A percentile compares a stretch with the other conserved stretches of the same genome.
phyloP scores from a whole-genome alignment of 2,113 vertebrate genomes.

The Crotalus tigris region DNA sequence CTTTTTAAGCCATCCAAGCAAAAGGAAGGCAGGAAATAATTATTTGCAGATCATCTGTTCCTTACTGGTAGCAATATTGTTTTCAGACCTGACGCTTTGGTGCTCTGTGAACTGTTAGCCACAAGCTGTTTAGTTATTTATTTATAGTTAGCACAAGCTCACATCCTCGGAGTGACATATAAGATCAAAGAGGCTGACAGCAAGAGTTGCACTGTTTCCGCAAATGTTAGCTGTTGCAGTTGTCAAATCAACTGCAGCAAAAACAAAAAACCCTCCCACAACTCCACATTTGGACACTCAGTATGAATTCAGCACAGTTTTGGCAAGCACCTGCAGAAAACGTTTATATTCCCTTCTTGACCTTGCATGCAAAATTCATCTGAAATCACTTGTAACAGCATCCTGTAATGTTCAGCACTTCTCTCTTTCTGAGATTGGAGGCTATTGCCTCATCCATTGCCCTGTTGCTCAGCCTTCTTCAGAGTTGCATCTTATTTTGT shows the following conservation, averaged over 20 bases:
- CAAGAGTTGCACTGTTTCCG: neutral
- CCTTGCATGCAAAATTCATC: neutral
- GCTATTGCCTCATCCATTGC: too few species aligned
- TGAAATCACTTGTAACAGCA: neutral
- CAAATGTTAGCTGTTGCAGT: neutral
- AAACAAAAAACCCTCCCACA: neutral
- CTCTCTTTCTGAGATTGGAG: neutral
- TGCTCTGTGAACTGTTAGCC: conserved; percentile 2
- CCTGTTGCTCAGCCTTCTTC: neutral
- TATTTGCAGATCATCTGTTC: neutral
- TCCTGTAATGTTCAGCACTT: neutral
- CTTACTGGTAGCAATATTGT: neutral
- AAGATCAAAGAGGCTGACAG: conserved; percentile 17
- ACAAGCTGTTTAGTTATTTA: conserved; percentile 2
- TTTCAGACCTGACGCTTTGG: neutral
- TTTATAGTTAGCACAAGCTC: neutral
- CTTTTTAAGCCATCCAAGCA: neutral
- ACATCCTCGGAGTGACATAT: neutral
- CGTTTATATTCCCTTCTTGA: neutral
- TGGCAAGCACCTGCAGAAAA: neutral
- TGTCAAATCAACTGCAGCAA: neutral
- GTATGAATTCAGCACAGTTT: neutral
- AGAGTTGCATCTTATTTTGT: neutral
- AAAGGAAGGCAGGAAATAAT: neutral
- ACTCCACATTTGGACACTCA: neutral